Conservation (phyloP, 1,140 invertebrate species). For the Drosophila sucinea region DNA sequence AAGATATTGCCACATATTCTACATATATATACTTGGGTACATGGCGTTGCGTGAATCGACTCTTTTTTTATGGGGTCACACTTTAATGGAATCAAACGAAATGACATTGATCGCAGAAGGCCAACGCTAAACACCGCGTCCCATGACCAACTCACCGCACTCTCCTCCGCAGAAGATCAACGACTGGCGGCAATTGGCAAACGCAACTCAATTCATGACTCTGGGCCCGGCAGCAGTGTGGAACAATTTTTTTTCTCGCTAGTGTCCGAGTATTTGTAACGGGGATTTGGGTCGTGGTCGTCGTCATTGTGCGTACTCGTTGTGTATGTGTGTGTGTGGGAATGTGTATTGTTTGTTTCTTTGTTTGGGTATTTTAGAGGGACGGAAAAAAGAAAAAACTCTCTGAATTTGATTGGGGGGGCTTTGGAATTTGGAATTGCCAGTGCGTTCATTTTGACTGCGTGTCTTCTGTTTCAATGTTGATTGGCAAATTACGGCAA, state of each 20-base stretch:
- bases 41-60: conserved; percentile 4
- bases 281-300: conserved; percentile 78
- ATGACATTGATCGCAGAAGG: conserved; percentile 13
- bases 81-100: conserved; percentile 12
- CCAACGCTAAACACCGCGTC: not conserved
- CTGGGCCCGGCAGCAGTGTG: conserved; percentile 3
- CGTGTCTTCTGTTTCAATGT: conserved; percentile 71
- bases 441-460: conserved; percentile 30
- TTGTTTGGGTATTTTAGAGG: not conserved
- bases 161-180: not conserved
- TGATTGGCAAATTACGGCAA: conserved; percentile 80
- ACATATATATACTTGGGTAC: not conserved
- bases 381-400: not conserved
- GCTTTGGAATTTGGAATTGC: not conserved
- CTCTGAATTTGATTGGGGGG: not conserved
- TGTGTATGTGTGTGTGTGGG: not conserved
- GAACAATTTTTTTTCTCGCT: not conserved
- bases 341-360: not conserved
- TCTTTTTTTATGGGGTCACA: conserved; percentile 6
- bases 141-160: not conserved
- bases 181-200: conserved; percentile 9
- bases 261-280: conserved; percentile 25
- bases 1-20: not conserved
- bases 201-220: conserved; percentile 4
- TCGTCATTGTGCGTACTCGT: conserved; percentile 51